Evolutionary conservation across 2,888 invertebrate species (phyloP).

Genomic region (Nasonia oneida): DNA sequence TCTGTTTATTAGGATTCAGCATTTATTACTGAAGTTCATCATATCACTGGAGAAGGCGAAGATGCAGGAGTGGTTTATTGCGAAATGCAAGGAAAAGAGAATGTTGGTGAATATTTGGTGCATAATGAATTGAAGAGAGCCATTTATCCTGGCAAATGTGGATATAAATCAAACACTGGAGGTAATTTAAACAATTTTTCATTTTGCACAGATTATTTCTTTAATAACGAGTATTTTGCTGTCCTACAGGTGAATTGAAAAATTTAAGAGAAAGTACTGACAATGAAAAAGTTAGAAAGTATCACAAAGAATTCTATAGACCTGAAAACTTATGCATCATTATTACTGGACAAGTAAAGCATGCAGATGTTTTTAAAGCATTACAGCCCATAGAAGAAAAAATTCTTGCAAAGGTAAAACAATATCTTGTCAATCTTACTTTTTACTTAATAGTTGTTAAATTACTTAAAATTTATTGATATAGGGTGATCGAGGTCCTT

Average conservation of each 20-base stretch:
- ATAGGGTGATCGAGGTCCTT: constrained; percentile 81
- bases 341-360: constrained; percentile 89
- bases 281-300: constrained; percentile 89
- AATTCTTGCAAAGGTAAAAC: constrained; percentile 84
- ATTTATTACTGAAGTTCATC: constrained; percentile 94
- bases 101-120: constrained; percentile 87
- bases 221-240: neutral
- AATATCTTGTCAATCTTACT: constrained; percentile 48
- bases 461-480: constrained; percentile 50
- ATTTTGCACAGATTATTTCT: neutral
- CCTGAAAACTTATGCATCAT: constrained; percentile 93
- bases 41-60: constrained; percentile 92
- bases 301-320: constrained; percentile 92
- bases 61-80: constrained; percentile 98
- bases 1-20: constrained; percentile 84
- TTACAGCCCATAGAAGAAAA: constrained; percentile 88
- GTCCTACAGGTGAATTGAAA: constrained; percentile 82
- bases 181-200: constrained; percentile 78
- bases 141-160: constrained; percentile 90
- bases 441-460: neutral
- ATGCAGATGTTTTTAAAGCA: constrained; percentile 87
- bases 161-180: constrained; percentile 92
- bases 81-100: constrained; percentile 95
- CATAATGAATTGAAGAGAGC: constrained; percentile 84
- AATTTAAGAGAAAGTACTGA: constrained; percentile 90